Evolutionary conservation across 2,113 vertebrate genomes (phyloP), one percentile per base, ranked within the genome.

Genomic region (Formicarius rufipectus): DNA sequence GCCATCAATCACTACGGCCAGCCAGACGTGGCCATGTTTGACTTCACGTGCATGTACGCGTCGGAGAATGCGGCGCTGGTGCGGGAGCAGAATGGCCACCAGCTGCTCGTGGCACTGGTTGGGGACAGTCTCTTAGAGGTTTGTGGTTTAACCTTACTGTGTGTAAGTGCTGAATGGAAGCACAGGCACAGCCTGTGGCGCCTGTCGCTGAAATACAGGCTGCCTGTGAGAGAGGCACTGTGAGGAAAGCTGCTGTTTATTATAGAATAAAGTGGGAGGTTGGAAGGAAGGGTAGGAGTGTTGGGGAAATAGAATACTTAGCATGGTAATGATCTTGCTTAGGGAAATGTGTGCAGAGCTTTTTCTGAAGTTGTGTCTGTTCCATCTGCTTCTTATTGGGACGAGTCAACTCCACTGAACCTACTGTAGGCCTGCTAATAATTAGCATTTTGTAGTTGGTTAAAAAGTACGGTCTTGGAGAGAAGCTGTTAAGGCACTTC

Each of bases 1-100:
- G 99, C 99, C 97, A 99, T 99, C 96, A 99, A 99, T 96, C 99
- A 99, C 96, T 99, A 99, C 0, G 99, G 99, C 39, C 99, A 99
- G 97, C 99, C 99, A 0, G 99, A 99, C 5, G 99, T 99, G 52
- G 99, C 99, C 96, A 99, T 99, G 99, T 99, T 99, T 39, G 99
- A 99, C 97, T 99, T 99, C 97, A 99, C 99, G 1, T 99, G 99
- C 97, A 99, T 99, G 99, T 99, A 99, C 2, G 99, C 99, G 2
- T 99, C 99, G 0, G 99, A 99, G 97, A 99, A 99, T 0, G 99
- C 99, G 0, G 99, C 99, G 7, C 97, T 99, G 94, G 98, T 99
- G 90, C 99, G 99, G 40, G 99, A 99, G 90, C 98, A 99, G 90
- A 97, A 98, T 0, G 98, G 99, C 28, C 99, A 99, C 93, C 98